These are phyloP conservation scores for Sphyrna mokarran DNA, from an alignment of 2,113 vertebrate species.

Conservation along the genomic window DNA sequence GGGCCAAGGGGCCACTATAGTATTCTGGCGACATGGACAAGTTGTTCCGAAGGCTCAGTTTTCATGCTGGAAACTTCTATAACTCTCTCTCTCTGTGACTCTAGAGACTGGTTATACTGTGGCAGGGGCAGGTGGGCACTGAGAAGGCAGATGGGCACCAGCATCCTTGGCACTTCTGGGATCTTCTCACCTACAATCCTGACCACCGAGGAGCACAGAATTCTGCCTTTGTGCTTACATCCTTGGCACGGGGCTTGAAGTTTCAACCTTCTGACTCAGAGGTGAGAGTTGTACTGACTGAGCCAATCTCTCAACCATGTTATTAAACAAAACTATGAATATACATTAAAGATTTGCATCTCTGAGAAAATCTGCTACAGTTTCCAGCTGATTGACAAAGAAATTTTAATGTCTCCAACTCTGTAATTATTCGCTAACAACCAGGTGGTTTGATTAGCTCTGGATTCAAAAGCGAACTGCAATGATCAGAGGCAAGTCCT, in stretches of 20 bases:
- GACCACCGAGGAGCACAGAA: no score
- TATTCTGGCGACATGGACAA: no score
- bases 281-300: not conserved
- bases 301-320: not conserved
- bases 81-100: no score
- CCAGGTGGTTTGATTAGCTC: not conserved
- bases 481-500: not conserved
- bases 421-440: not conserved
- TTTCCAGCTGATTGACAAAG: not conserved
- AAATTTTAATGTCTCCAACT: not conserved
- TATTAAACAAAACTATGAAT: not conserved
- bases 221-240: not conserved
- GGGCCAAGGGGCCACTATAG: no score
- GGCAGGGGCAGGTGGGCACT: no score
- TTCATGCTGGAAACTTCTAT: no score
- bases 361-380: not conserved
- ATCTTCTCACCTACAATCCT: no score
- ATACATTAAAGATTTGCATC: not conserved
- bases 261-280: not conserved
- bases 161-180: no score
- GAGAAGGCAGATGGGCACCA: no score
- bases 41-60: no score
- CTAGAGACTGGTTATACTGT: no score
- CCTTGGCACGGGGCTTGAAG: not conserved
- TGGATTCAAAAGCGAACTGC: not conserved